A percentile compares a stretch with the other conserved stretches of the same genome.
Evolutionary conservation across 2,797 vertebrate genomes (phyloP).

Genomic region (Poeciliopsis gracilis): DNA sequence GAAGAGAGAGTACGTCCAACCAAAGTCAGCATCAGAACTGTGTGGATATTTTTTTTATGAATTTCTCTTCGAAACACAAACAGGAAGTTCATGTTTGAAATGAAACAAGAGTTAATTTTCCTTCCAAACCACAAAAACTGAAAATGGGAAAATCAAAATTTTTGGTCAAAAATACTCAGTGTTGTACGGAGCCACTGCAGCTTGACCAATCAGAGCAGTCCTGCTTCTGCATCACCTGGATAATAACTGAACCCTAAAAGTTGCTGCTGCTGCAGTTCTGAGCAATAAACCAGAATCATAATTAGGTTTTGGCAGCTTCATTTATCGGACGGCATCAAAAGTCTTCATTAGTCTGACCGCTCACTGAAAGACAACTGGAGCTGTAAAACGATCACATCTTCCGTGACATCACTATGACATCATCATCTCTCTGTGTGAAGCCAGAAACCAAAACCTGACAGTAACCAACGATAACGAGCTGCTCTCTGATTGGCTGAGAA

Average conservation of each 20-base stretch:
- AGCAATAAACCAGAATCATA: neutral
- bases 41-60: neutral
- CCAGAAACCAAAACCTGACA: neutral
- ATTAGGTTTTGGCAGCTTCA: neutral
- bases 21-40: neutral
- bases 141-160: neutral
- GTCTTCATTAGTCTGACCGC: neutral
- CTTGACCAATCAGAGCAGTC: neutral
- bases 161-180: neutral
- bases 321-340: neutral
- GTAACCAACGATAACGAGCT: neutral
- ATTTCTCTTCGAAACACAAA: neutral
- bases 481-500: conserved; percentile 20
- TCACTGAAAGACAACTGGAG: neutral
- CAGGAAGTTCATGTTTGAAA: neutral
- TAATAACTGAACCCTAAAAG: neutral
- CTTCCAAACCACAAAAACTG: neutral
- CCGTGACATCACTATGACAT: conserved; percentile 8
- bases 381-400: neutral
- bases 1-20: neutral
- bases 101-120: neutral
- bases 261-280: conserved; percentile 4
- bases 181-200: neutral
- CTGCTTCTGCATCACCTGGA: neutral
- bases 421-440: neutral